phyloP scores from a whole-genome alignment of 1,140 invertebrate species.

The Littorina saxatilis region DNA sequence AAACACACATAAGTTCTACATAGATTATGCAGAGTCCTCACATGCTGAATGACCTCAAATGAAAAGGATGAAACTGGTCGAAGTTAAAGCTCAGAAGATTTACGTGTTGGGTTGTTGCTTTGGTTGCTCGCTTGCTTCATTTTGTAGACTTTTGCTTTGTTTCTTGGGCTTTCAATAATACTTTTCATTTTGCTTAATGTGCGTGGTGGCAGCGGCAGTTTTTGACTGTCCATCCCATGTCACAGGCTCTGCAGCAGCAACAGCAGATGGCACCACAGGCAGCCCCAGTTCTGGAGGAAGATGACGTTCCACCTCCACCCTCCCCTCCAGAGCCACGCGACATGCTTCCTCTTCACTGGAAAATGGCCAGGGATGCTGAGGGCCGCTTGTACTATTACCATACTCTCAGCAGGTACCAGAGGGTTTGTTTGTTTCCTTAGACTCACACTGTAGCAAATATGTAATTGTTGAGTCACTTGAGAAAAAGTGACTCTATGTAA shows the following conservation, averaged over 20 bases:
- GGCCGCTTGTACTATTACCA: constrained; percentile 95
- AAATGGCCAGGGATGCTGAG: constrained; percentile 86
- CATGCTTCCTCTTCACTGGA: constrained; percentile 90
- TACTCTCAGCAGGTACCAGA: constrained; percentile 81
- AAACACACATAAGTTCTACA: too few relatives aligned
- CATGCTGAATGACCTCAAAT: too few relatives aligned
- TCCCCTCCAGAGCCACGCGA: constrained; percentile 75
- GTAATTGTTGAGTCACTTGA: too few relatives aligned
- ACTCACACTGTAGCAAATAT: too few relatives aligned
- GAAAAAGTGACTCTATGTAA: too few relatives aligned
- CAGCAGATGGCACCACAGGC: constrained; percentile 22
- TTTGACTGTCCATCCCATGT: constrained; percentile 16
- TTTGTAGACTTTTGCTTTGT: background rate
- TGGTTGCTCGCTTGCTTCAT: too few relatives aligned
- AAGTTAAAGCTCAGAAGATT: too few relatives aligned
- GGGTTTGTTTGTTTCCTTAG: too few relatives aligned
- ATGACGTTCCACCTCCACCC: constrained; percentile 76
- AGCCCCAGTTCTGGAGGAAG: constrained; percentile 57
- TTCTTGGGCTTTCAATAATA: background rate
- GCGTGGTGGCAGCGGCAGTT: constrained; percentile 23
- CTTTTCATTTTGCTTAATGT: background rate
- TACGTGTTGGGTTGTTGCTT: too few relatives aligned
- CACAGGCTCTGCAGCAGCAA: constrained; percentile 29
- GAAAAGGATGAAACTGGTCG: too few relatives aligned
- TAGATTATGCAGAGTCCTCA: too few relatives aligned